A percentile compares a stretch with the other conserved stretches of the same genome.
phyloP scores from a whole-genome alignment of 92 coral and sea anemone species.

The Blastomussa wellsi region DNA sequence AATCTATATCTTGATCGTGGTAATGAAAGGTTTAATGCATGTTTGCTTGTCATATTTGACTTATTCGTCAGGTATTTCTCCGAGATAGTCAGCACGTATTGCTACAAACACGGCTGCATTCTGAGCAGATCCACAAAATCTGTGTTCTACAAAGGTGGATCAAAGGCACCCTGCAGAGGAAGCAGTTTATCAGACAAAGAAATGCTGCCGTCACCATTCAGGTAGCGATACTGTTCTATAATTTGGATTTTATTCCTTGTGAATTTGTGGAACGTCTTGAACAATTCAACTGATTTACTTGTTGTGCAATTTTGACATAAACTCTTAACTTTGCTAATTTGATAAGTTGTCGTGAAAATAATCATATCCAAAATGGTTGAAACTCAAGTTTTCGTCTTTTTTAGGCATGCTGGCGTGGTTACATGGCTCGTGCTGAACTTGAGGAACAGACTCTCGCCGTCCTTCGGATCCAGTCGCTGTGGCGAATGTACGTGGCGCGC shows the following conservation, averaged over 20 bases:
- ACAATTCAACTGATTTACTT: neutral
- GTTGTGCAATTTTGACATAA: neutral
- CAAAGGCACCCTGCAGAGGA: constrained; percentile 76
- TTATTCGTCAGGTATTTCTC: constrained; percentile 71
- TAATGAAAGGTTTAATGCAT: too few relatives aligned
- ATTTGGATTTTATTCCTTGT: neutral
- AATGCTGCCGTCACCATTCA: constrained; percentile 83
- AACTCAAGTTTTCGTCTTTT: neutral
- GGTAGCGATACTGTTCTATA: constrained; percentile 42
- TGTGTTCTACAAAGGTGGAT: constrained; percentile 90
- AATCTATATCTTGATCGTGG: neutral
- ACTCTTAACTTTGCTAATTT: neutral
- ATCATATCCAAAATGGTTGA: neutral
- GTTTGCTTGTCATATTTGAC: neutral
- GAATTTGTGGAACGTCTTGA: neutral
- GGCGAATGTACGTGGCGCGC: constrained; percentile 82
- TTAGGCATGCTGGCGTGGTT: constrained; percentile 76
- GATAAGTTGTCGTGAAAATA: neutral
- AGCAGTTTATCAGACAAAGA: constrained; percentile 80
- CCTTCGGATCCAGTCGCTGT: constrained; percentile 82
- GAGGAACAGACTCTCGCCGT: constrained; percentile 72
- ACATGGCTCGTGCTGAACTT: constrained; percentile 66
- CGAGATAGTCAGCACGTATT: constrained; percentile 90
- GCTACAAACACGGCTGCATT: constrained; percentile 74
- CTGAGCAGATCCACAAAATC: constrained; percentile 74